Evolutionary conservation across 2,797 vertebrate genomes (phyloP).

Genomic region (Myiotriccus ornatus): DNA sequence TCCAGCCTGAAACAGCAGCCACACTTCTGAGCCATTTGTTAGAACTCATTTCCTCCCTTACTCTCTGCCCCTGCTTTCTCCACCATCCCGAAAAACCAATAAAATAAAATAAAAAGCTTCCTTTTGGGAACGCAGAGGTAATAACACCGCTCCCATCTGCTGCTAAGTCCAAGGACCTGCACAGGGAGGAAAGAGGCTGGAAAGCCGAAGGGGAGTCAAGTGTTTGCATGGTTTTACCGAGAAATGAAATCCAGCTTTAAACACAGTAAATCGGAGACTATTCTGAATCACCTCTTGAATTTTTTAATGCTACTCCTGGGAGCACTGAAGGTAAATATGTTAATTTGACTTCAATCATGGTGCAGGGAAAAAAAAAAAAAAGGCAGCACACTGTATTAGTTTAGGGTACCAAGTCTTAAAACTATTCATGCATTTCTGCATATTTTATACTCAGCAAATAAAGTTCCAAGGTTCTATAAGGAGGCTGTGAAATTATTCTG

Average conservation of each 20-base stretch:
- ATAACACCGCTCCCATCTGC: slow-evolving; percentile 17
- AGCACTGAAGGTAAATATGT: slow-evolving; percentile 72
- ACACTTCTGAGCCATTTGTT: background rate
- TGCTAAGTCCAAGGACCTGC: slow-evolving; percentile 7
- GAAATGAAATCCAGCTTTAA: slow-evolving; percentile 56
- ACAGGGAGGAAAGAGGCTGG: background rate
- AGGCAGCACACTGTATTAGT: slow-evolving; percentile 28
- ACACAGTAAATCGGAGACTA: slow-evolving; percentile 43
- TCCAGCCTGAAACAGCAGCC: too few relatives aligned
- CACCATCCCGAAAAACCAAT: background rate
- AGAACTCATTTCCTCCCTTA: background rate
- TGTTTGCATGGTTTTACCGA: slow-evolving; percentile 25
- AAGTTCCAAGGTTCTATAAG: slow-evolving; percentile 65
- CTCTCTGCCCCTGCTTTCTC: background rate
- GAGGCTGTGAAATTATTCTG: slow-evolving; percentile 52
- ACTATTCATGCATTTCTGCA: slow-evolving; percentile 68
- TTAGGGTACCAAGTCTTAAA: slow-evolving; percentile 61
- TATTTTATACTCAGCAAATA: slow-evolving; percentile 73
- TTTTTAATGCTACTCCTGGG: slow-evolving; percentile 63
- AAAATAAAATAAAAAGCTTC: slow-evolving; percentile 29
- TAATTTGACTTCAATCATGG: slow-evolving; percentile 74
- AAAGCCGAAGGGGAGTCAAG: background rate
- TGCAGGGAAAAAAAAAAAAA: background rate
- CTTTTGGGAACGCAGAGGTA: background rate
- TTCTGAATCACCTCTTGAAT: slow-evolving; percentile 47